A percentile compares a stretch with the other conserved stretches of the same genome.
Conservation (phyloP, 2,113 vertebrate species). For the Conger conger region DNA sequence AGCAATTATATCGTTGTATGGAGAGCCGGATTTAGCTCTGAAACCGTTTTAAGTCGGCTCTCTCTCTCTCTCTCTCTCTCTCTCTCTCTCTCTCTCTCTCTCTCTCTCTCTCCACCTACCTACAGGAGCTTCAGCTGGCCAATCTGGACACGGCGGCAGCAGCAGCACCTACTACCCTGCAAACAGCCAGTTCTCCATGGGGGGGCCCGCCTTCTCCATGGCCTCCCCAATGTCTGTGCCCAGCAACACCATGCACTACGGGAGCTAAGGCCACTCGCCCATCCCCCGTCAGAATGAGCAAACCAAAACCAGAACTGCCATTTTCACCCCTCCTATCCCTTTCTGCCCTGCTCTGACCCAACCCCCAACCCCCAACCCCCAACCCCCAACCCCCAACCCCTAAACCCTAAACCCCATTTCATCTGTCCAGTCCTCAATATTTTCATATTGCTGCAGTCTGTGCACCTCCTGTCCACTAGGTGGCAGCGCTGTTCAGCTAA, state of each 20-base stretch:
- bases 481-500: slow-evolving; percentile 30
- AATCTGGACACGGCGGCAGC: slow-evolving; percentile 70
- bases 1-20: no score
- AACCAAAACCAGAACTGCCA: slow-evolving; percentile 71
- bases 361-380: background rate
- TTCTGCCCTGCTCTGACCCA: background rate
- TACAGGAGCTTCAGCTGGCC: slow-evolving; percentile 74
- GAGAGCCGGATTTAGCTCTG: background rate
- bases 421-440: background rate
- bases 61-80: slow-evolving; percentile 12
- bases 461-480: slow-evolving; percentile 38
- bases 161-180: slow-evolving; percentile 80
- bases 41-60: background rate
- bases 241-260: slow-evolving; percentile 94
- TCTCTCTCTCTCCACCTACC: slow-evolving; percentile 9
- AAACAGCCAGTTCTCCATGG: slow-evolving; percentile 95
- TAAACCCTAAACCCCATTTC: no score
- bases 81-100: background rate
- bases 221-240: slow-evolving; percentile 92
- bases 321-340: slow-evolving; percentile 32
- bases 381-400: no score
- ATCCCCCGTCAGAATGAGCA: slow-evolving; percentile 56
- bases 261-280: slow-evolving; percentile 73
- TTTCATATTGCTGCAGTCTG: slow-evolving; percentile 11
- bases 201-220: slow-evolving; percentile 91